Conservation (phyloP, 2,797 vertebrate species). For the Chaetodon trifasciatus region DNA sequence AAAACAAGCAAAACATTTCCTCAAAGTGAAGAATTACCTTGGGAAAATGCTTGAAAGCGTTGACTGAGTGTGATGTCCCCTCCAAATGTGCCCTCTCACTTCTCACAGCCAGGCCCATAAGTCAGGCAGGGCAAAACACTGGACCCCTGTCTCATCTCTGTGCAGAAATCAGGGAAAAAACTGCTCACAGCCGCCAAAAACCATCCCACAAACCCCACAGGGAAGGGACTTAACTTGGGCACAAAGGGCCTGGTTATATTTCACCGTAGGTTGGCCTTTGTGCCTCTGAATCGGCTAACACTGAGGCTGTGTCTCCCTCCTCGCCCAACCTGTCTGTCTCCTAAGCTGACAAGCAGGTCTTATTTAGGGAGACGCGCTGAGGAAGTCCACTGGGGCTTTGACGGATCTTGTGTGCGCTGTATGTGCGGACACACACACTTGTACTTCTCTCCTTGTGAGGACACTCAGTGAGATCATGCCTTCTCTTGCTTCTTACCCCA, state of each 20-base stretch:
- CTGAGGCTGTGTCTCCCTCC: conserved; percentile 73
- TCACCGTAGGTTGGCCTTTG: conserved; percentile 79
- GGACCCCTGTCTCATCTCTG: conserved; percentile 71
- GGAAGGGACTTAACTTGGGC: conserved; percentile 75
- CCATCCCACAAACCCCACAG: conserved; percentile 72
- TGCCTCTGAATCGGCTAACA: conserved; percentile 69
- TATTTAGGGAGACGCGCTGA: conserved; percentile 71
- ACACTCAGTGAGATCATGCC: background rate
- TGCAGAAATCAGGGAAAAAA: conserved; percentile 63
- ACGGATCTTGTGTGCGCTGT: conserved; percentile 55
- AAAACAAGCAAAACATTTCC: conserved; percentile 36
- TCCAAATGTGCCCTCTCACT: conserved; percentile 36
- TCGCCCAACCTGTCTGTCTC: conserved; percentile 71
- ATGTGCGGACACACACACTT: conserved; percentile 39
- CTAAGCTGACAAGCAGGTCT: conserved; percentile 80
- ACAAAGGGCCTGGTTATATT: conserved; percentile 83
- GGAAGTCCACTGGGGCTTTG: conserved; percentile 56
- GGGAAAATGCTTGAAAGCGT: conserved; percentile 29
- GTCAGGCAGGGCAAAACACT: conserved; percentile 66
- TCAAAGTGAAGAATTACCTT: conserved; percentile 42
- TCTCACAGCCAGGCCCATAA: conserved; percentile 54
- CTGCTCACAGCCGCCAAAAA: conserved; percentile 66
- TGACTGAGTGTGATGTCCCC: conserved; percentile 41
- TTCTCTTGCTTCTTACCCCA: no score
- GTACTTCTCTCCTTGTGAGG: background rate